Conservation (phyloP, 92 coral and sea anemone genomes). For the Phenganax stokvisi region DNA sequence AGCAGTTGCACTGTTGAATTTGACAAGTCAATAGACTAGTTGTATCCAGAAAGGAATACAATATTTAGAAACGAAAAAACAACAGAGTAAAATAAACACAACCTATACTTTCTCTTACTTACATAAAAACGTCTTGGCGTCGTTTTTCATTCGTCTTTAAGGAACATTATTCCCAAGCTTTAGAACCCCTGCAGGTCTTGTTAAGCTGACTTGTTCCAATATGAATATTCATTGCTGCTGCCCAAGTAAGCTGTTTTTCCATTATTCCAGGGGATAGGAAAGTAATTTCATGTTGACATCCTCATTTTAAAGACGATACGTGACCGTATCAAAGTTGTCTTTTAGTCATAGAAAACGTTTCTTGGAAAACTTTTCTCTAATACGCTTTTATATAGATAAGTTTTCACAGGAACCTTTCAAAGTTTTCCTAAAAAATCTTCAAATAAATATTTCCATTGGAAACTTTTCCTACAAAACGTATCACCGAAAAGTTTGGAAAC, state of each 20-base stretch:
- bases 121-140: not conserved
- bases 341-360: too few species aligned
- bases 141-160: not conserved
- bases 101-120: not conserved
- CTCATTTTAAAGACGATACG: too few species aligned
- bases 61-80: not conserved
- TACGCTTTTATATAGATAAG: too few species aligned
- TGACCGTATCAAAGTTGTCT: too few species aligned
- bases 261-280: not conserved
- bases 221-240: constrained; percentile 22
- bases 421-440: too few species aligned
- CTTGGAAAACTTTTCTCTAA: too few species aligned
- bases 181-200: not conserved
- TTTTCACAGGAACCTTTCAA: too few species aligned
- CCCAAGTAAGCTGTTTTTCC: not conserved
- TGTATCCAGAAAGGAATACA: not conserved
- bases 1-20: not conserved
- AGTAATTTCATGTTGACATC: too few species aligned
- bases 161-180: not conserved
- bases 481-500: too few species aligned
- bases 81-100: not conserved
- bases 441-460: too few species aligned
- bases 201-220: not conserved
- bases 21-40: constrained; percentile 1
- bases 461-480: too few species aligned